Base-by-base conservation (phyloP, 2,797 vertebrate genomes). In the Thaleichthys pacificus region DNA sequence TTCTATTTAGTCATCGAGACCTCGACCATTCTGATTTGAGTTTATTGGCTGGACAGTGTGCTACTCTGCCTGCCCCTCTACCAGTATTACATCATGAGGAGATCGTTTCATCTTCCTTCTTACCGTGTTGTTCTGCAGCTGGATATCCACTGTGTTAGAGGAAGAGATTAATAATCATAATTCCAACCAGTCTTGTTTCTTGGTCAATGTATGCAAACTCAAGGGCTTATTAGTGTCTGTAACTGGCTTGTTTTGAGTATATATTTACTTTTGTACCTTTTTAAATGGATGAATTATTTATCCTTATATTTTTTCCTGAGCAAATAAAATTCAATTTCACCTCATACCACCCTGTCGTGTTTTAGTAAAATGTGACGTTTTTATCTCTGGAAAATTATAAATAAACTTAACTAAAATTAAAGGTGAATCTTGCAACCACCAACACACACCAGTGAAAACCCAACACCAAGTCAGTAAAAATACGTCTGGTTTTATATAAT, bases 401-500 rank as follows among this genome's bases (percentile, higher is more conserved):
- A n/a, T 62, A 26, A 65, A 61, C 5, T 4, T 30, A 15, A 22
- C 15, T 60, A n/a, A 17, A 24, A 19, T 17, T 21, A 9, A 35
- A 21, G 47, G 58, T 61, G 35, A 57, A 14, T 42, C 9, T 26
- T 30, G 22, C 30, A 24, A 4, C 51, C 17, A 68, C 35, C 30
- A 57, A 60, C 30, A 51, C 47, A 69, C 60, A 65, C 4, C 12
- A 76, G 56, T 11, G 26, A 81, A 85, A 70, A 26, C 1, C 64
- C 80, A 80, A 77, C 65, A 71, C 57, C 14, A 24, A 60, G 70
- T 90, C 88, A 89, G 88, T 92, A 94, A 93, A 94, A 94, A 94
- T 93, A 93, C 76, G 79, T 92, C 91, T 91, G 90, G 84, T 86
- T 93, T 91, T 89, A 91, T 89, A 78, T 86, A 88, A 89, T 93